These are phyloP conservation scores for Protaetia brevitarsis DNA, from an alignment of 1,140 invertebrate species.

Conservation along the genomic window DNA sequence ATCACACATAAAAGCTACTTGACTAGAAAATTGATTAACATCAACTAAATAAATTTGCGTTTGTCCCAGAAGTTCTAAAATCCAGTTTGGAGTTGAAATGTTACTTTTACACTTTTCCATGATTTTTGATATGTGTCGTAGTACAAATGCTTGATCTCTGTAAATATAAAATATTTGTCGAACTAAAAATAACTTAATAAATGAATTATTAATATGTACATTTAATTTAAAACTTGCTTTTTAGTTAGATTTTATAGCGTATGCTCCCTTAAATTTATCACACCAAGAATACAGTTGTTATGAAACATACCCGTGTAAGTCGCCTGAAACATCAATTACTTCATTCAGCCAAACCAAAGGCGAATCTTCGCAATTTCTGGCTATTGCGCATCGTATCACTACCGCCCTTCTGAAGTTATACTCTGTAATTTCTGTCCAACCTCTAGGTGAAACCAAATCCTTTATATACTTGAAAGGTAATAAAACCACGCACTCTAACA, in stretches of 20 bases:
- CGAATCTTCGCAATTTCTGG: conserved; percentile 47
- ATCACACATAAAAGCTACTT: conserved; percentile 55
- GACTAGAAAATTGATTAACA: conserved; percentile 43
- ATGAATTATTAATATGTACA: no score
- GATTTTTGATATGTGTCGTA: conserved; percentile 47
- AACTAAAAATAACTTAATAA: neutral
- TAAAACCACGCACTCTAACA: conserved; percentile 52
- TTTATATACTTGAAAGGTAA: conserved; percentile 58
- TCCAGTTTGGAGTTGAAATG: conserved; percentile 49
- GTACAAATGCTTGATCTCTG: conserved; percentile 52
- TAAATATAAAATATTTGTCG: conserved; percentile 35
- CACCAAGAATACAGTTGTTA: neutral
- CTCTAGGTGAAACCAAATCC: conserved; percentile 58
- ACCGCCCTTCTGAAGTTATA: conserved; percentile 56
- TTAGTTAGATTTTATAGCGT: conserved; percentile 26
- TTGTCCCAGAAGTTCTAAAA: conserved; percentile 55
- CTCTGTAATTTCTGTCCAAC: conserved; percentile 59
- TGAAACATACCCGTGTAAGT: neutral
- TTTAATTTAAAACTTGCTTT: no score
- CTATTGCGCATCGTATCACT: conserved; percentile 54
- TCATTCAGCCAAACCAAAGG: conserved; percentile 65
- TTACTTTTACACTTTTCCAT: conserved; percentile 45
- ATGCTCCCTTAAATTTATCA: neutral
- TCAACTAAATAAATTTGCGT: conserved; percentile 55
- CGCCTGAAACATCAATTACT: conserved; percentile 52